Base-by-base conservation (phyloP, 2,113 vertebrate species). In the Solenodon paradoxus region DNA sequence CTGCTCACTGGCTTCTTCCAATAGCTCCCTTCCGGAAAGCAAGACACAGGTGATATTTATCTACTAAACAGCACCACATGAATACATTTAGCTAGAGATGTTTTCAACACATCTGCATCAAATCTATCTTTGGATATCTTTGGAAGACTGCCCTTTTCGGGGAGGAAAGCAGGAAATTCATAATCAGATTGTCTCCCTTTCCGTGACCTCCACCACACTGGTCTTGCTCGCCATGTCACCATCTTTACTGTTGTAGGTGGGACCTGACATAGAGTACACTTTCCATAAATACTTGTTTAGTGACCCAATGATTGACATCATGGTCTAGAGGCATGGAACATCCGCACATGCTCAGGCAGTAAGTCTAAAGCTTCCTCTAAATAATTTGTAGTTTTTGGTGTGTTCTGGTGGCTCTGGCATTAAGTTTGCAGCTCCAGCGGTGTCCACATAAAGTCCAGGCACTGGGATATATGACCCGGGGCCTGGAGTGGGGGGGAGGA, bases 41-140 rank as follows among this genome's bases (percentile, higher is more conserved):
- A 51, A 96, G 69, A 10, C 66, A 3, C 45, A 64, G 80, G 74
- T 88, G 83, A 61, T 75, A 80, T 59, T 64, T 88, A 47, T 79
- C 75, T 80, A 28, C 69, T 12, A 45, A 79, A 38, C 9, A 59
- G 74, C 84, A 64, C 93, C 80, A 22, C 24, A 53, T 64, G 85
- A 90, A 69, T 45, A 66, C 13, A 16, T 47, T 87, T n/a, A 94
- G 57, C 85, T 69, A 9, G 84, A 59, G 87, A 38, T 28, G 20
- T 69, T 42, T 75, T 90, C 75, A 84, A 69, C 91, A 92, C 71
- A 88, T 90, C 93, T 97, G 93, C 40, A 59, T 84, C 75, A 64
- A 90, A 78, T 96, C 84, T 26, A 78, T 71, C 72, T 91, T 88
- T 85, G 92, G 85, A 88, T 26, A 78, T 71, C 72, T 91, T 88